phyloP scores from a whole-genome alignment of 1,140 invertebrate genomes.

The Drosophila melanogaster region Release_6_plus_ISO1_MT NC_004354.4:17250501-17251000 shows the following conservation, averaged over 20 bases:
- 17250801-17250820: too few species aligned
- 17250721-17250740: slow-evolving; percentile 59
- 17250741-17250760: too few species aligned
- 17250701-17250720: slow-evolving; percentile 36
- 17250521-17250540: slow-evolving; percentile 76
- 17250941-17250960: slow-evolving; percentile 8
- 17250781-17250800: too few species aligned
- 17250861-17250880: background rate
- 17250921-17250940: slow-evolving; percentile 29
- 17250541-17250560: slow-evolving; percentile 79
- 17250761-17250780: too few species aligned
- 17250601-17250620: slow-evolving; percentile 27
- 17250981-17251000: slow-evolving; percentile 13
- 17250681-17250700: slow-evolving; percentile 50
- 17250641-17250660: slow-evolving; percentile 22
- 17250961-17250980: slow-evolving; percentile 13
- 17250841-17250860: background rate
- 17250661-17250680: slow-evolving; percentile 31
- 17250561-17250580: slow-evolving; percentile 70
- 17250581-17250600: slow-evolving; percentile 56
- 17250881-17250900: slow-evolving; percentile 7
- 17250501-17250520: slow-evolving; percentile 83
- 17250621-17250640: slow-evolving; percentile 17
- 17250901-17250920: slow-evolving; percentile 10
- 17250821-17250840: too few species aligned